These are phyloP conservation scores for Gryon sp. DNA, from an alignment of 1,140 invertebrate species.

Conservation along the genomic window DNA sequence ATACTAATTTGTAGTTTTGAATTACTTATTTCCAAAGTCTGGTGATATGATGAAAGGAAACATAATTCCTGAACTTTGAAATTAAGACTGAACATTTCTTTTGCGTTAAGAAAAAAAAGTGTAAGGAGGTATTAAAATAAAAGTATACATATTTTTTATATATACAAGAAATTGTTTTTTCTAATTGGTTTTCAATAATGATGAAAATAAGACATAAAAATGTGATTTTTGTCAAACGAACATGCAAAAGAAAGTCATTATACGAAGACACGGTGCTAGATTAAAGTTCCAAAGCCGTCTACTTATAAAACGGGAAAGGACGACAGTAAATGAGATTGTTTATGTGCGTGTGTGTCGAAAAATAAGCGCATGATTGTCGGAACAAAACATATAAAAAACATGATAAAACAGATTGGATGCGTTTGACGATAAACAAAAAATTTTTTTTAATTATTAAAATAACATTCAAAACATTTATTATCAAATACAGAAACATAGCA, in stretches of 20 bases:
- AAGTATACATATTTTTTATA: constrained; percentile 47
- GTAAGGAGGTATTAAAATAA: constrained; percentile 14
- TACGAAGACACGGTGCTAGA: constrained; percentile 76
- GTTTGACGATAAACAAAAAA: constrained; percentile 36
- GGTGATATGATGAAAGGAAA: constrained; percentile 31
- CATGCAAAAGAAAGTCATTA: constrained; percentile 44
- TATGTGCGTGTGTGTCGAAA: constrained; percentile 50
- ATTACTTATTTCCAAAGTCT: constrained; percentile 25
- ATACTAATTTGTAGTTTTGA: too few relatives aligned
- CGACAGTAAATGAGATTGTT: constrained; percentile 45
- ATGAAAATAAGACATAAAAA: not conserved
- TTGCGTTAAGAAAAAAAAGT: constrained; percentile 41
- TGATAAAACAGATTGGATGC: constrained; percentile 19
- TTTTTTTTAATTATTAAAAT: constrained; percentile 46
- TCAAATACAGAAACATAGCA: constrained; percentile 72
- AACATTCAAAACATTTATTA: constrained; percentile 43
- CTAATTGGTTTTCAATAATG: constrained; percentile 9
- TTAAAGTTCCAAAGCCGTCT: constrained; percentile 73
- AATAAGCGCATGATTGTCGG: constrained; percentile 44
- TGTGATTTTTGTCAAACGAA: constrained; percentile 34
- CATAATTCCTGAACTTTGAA: constrained; percentile 12
- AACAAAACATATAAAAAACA: constrained; percentile 24
- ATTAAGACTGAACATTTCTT: constrained; percentile 53
- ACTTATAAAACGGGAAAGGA: constrained; percentile 48
- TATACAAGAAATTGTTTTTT: constrained; percentile 22